Evolutionary conservation across 23 tunicate genomes (phyloP).

Genomic region (Ascidia mentula): DNA sequence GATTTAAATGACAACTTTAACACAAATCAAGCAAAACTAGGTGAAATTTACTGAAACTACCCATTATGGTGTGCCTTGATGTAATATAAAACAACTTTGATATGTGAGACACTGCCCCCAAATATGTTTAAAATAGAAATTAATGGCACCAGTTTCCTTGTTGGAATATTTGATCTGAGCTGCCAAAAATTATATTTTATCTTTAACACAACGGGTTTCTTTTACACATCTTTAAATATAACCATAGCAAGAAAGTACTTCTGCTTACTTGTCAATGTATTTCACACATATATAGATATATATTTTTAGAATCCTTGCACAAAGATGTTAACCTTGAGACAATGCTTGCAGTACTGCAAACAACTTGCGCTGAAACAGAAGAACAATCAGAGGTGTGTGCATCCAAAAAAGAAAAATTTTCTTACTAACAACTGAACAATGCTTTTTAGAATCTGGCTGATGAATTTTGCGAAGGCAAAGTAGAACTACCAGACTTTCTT

Average conservation of each 20-base stretch:
- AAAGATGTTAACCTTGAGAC: conserved; percentile 84
- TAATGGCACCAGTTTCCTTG: too few relatives aligned
- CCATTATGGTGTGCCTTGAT: too few relatives aligned
- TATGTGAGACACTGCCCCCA: too few relatives aligned
- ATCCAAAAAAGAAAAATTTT: neutral
- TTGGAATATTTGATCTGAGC: too few relatives aligned
- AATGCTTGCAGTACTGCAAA: conserved; percentile 81
- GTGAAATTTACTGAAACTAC: too few relatives aligned
- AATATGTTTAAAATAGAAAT: too few relatives aligned
- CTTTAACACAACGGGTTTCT: too few relatives aligned
- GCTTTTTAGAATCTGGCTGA: conserved; percentile 62
- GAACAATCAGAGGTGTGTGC: conserved; percentile 76
- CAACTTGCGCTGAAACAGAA: conserved; percentile 82
- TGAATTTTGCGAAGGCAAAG: conserved; percentile 40
- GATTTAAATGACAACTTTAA: conserved; percentile 52
- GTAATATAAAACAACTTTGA: too few relatives aligned
- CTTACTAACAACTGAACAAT: neutral
- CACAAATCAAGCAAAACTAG: conserved; percentile 68
- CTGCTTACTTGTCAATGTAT: too few relatives aligned
- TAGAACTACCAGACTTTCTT: conserved; percentile 47
- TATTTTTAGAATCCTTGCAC: conserved; percentile 60
- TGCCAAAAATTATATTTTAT: too few relatives aligned
- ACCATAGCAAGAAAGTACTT: too few relatives aligned
- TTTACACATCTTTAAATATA: too few relatives aligned
- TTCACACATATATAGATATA: neutral